phyloP scores from a whole-genome alignment of 2,888 invertebrate genomes.

The Drosophila stalkeri region DNA sequence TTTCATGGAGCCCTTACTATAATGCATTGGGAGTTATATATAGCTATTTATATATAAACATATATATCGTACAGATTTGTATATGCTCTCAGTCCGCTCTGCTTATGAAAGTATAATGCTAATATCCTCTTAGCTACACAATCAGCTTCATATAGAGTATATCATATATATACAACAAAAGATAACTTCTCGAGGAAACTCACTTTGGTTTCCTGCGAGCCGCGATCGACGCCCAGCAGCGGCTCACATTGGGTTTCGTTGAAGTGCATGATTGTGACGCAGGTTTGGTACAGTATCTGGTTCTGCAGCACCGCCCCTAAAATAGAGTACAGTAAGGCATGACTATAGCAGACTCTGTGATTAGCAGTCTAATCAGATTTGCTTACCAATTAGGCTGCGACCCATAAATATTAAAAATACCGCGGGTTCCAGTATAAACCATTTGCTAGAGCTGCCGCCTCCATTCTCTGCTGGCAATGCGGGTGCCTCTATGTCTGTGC shows the following conservation, averaged over 20 bases:
- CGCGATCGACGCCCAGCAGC: conserved; percentile 84
- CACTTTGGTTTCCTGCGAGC: conserved; percentile 86
- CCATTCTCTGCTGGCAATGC: background rate
- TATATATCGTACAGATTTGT: background rate
- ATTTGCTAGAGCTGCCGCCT: conserved; percentile 14
- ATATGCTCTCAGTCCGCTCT: background rate
- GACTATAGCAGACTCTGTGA: background rate
- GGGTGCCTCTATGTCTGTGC: conserved; percentile 23
- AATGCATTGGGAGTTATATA: background rate
- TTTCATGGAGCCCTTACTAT: background rate
- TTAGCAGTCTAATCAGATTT: background rate
- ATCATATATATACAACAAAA: background rate
- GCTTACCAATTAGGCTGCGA: conserved; percentile 81
- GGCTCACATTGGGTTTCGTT: conserved; percentile 87
- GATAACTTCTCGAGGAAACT: conserved; percentile 39
- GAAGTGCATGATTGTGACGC: conserved; percentile 87
- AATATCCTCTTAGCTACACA: background rate
- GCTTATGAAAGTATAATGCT: background rate
- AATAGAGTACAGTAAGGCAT: conserved; percentile 7
- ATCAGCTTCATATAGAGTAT: background rate
- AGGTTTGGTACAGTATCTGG: conserved; percentile 89
- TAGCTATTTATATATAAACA: background rate
- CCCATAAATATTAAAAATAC: conserved; percentile 83
- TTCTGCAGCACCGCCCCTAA: conserved; percentile 87
- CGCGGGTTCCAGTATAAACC: conserved; percentile 84